A percentile compares a stretch with the other conserved stretches of the same genome.
These are phyloP conservation scores for Picathartes gymnocephalus DNA, from an alignment of 2,113 vertebrate genomes.

Conservation along the genomic window DNA sequence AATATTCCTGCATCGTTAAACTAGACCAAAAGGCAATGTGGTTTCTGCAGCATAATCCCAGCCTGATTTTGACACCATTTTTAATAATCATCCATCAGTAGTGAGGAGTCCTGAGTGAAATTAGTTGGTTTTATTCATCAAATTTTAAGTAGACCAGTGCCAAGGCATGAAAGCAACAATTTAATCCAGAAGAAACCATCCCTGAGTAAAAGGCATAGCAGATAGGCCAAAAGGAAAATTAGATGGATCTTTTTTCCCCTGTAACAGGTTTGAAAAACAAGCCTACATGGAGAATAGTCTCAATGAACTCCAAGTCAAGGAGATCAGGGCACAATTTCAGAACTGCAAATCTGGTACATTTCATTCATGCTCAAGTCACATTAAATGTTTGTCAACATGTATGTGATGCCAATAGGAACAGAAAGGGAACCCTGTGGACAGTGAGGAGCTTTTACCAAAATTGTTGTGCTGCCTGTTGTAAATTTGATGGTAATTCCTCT, in stretches of 20 bases:
- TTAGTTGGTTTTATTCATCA: not conserved
- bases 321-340: not conserved
- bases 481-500: not conserved
- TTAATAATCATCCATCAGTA: not conserved
- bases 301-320: not conserved
- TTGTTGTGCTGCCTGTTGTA: not conserved
- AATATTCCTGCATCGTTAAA: not conserved
- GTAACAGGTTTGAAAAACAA: not conserved
- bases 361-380: not conserved
- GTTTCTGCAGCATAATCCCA: not conserved
- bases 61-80: not conserved
- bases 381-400: not conserved
- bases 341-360: not conserved
- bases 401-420: not conserved
- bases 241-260: not conserved
- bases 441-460: not conserved
- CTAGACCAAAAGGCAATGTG: not conserved
- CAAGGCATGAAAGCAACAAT: not conserved
- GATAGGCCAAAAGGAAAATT: not conserved
- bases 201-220: not conserved
- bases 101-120: not conserved
- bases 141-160: not conserved
- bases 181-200: not conserved
- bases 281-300: not conserved
- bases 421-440: not conserved